These are phyloP conservation scores for Scelioninae gen. 2 DNA, from an alignment of 2,888 invertebrate genomes.

Conservation along the genomic window DNA sequence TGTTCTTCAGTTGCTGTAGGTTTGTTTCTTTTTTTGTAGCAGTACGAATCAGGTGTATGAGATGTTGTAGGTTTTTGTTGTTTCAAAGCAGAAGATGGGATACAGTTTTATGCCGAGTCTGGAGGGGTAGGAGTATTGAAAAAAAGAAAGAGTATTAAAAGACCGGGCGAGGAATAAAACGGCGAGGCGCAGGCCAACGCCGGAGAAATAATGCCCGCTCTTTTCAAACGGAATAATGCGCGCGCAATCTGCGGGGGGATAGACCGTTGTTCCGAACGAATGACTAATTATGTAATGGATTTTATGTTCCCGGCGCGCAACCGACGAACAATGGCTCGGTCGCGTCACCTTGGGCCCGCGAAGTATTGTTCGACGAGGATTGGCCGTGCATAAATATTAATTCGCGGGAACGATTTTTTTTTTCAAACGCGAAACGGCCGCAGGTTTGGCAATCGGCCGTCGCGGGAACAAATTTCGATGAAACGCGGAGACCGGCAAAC, in stretches of 20 bases:
- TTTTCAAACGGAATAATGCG: conserved; percentile 21
- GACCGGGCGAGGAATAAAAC: too few relatives aligned
- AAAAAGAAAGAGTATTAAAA: too few relatives aligned
- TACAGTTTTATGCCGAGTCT: too few relatives aligned
- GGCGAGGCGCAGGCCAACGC: conserved; percentile 48
- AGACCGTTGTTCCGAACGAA: conserved; percentile 31
- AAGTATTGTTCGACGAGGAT: conserved; percentile 37
- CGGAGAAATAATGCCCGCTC: conserved; percentile 25
- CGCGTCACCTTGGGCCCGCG: conserved; percentile 39
- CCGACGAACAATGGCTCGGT: conserved; percentile 35
- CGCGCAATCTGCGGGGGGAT: conserved; percentile 13
- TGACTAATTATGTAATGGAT: conserved; percentile 48
- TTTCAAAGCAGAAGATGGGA: too few relatives aligned
- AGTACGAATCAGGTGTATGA: too few relatives aligned
- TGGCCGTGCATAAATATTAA: conserved; percentile 36
- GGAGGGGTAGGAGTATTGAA: too few relatives aligned
- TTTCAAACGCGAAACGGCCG: conserved; percentile 14
- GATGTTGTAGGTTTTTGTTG: too few relatives aligned
- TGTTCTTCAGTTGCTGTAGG: too few relatives aligned
- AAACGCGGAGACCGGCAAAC: too few relatives aligned
- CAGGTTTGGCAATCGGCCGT: conserved; percentile 28
- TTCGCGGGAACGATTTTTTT: conserved; percentile 20
- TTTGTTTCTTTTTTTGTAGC: too few relatives aligned
- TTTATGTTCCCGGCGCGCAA: conserved; percentile 37
- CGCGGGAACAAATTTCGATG: too few relatives aligned